These are phyloP conservation scores for Melanerpes formicivorus DNA, from an alignment of 2,113 vertebrate species.

Conservation along the genomic window DNA sequence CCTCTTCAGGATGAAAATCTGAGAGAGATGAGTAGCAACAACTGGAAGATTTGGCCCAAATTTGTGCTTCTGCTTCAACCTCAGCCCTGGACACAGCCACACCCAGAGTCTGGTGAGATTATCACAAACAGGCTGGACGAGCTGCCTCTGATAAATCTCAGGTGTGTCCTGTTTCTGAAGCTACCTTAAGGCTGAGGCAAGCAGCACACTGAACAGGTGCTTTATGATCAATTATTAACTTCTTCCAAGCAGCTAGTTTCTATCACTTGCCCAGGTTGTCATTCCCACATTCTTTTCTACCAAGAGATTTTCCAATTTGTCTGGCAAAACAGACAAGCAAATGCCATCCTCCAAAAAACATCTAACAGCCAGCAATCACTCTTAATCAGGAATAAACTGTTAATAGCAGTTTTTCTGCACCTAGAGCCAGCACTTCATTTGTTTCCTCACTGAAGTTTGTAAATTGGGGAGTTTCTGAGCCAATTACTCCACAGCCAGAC, in stretches of 20 bases:
- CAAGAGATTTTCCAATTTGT: not conserved
- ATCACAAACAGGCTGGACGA: not conserved
- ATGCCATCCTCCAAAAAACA: not conserved
- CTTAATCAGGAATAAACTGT: not conserved
- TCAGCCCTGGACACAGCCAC: not conserved
- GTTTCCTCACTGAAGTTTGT: not conserved
- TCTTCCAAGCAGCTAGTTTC: conserved; percentile 3
- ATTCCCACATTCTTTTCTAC: not conserved
- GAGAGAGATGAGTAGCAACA: not conserved
- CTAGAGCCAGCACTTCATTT: not conserved
- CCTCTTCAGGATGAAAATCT: not conserved
- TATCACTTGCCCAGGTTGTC: not conserved
- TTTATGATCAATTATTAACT: not conserved
- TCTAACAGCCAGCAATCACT: not conserved
- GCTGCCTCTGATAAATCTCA: not conserved
- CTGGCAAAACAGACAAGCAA: not conserved
- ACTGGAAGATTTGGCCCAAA: not conserved
- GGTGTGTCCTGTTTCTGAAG: not conserved
- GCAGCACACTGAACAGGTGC: not conserved
- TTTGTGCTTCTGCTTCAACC: not conserved
- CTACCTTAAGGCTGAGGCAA: not conserved
- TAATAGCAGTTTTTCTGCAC: not conserved
- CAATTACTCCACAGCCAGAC: not conserved
- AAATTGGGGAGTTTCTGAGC: not conserved
- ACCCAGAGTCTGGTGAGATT: not conserved